Conservation (phyloP, 2,113 vertebrate species). For the Oplegnathus fasciatus region DNA sequence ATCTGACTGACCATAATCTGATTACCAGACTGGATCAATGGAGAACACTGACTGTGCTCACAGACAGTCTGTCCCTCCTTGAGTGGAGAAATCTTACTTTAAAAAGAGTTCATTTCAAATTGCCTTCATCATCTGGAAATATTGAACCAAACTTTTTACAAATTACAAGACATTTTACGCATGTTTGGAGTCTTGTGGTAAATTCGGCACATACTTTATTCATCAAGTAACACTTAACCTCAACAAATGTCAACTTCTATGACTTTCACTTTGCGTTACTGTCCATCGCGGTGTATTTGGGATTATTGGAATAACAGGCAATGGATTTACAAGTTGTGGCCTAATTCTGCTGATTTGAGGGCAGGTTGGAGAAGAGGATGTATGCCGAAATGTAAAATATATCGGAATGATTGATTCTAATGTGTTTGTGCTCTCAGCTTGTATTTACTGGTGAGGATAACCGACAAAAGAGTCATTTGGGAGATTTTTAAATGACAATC, state of each 20-base stretch:
- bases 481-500: background rate
- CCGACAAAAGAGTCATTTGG: background rate
- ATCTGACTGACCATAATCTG: constrained; percentile 49
- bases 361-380: fast-evolving
- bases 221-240: fast-evolving
- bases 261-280: background rate
- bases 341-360: fast-evolving
- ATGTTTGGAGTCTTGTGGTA: fast-evolving
- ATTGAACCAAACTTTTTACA: background rate
- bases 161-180: background rate
- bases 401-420: fast-evolving
- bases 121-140: background rate
- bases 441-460: fast-evolving
- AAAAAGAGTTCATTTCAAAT: background rate
- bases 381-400: background rate
- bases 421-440: background rate
- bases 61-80: background rate
- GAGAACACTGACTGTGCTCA: background rate
- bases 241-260: background rate
- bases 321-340: background rate
- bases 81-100: background rate
- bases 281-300: too few species aligned
- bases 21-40: constrained; percentile 62
- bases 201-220: background rate
- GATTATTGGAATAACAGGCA: background rate